A percentile compares a stretch with the other conserved stretches of the same genome.
phyloP scores from a whole-genome alignment of 1,140 invertebrate genomes.

The Micrasema longulum region DNA sequence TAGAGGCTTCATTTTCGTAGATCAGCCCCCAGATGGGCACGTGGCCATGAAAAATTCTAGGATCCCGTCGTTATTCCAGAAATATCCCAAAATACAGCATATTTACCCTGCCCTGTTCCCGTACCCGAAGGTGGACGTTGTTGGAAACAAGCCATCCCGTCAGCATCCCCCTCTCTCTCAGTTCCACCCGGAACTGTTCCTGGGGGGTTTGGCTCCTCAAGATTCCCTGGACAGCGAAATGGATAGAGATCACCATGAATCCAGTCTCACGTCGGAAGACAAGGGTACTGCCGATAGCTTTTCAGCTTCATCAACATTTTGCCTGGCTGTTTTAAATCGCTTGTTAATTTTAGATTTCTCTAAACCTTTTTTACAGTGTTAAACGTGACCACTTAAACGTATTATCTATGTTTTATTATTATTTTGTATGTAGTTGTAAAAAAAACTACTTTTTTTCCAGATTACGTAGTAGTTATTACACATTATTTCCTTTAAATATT shows the following conservation, averaged over 20 bases:
- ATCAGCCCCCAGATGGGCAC: constrained; percentile 53
- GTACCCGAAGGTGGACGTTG: constrained; percentile 64
- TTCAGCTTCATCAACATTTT: constrained; percentile 33
- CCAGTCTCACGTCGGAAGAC: constrained; percentile 47
- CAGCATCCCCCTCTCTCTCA: constrained; percentile 52
- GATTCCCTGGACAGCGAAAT: constrained; percentile 48
- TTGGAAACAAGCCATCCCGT: constrained; percentile 53
- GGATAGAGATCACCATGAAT: constrained; percentile 45
- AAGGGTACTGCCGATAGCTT: constrained; percentile 47
- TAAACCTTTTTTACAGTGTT: too few species aligned
- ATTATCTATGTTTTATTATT: too few species aligned
- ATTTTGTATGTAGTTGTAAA: too few species aligned
- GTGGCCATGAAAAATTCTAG: constrained; percentile 57
- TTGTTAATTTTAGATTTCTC: constrained; percentile 5
- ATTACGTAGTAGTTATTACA: too few species aligned
- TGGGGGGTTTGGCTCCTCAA: constrained; percentile 46
- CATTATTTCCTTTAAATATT: too few species aligned
- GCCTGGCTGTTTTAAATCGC: constrained; percentile 36
- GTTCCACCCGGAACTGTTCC: constrained; percentile 49
- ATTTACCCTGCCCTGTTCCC: constrained; percentile 75
- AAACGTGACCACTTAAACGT: too few species aligned
- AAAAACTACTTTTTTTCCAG: too few species aligned
- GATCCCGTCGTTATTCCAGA: constrained; percentile 79
- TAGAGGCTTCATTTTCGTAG: constrained; percentile 52
- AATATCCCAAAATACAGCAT: constrained; percentile 79